phyloP scores from a whole-genome alignment of 1,140 invertebrate species.

The Linepithema humile region DNA sequence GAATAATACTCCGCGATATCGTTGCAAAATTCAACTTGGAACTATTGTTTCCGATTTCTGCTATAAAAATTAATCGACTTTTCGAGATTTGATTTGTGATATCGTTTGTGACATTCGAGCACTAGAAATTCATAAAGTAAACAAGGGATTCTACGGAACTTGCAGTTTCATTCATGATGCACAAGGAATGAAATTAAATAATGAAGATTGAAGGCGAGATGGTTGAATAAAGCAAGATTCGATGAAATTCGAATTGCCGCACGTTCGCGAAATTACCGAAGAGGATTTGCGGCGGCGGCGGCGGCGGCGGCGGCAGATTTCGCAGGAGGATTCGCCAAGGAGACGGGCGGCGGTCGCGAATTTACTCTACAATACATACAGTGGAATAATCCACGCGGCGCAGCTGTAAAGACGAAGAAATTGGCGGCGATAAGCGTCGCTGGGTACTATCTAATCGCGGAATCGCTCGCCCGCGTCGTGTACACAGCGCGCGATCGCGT shows the following conservation, averaged over 20 bases:
- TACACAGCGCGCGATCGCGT: neutral
- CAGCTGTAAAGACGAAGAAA: constrained; percentile 9
- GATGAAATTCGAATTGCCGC: too few species aligned
- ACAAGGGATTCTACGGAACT: neutral
- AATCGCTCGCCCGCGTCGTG: constrained; percentile 14
- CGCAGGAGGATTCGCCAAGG: neutral
- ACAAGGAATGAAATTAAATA: neutral
- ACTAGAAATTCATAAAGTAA: neutral
- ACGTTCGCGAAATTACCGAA: neutral
- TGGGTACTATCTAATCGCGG: constrained; percentile 37
- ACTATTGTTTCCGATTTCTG: neutral
- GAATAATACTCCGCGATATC: neutral
- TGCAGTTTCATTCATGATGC: neutral
- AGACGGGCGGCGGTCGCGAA: neutral
- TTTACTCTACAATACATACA: neutral
- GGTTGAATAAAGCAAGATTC: too few species aligned
- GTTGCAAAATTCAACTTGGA: neutral
- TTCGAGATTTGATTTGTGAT: neutral
- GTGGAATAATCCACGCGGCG: constrained; percentile 35
- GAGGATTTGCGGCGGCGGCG: neutral
- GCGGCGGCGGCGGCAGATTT: neutral
- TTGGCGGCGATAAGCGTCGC: constrained; percentile 28
- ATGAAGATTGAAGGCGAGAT: neutral
- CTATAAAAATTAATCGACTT: neutral
- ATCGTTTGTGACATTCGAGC: neutral